phyloP scores from a whole-genome alignment of 2,113 vertebrate species.

The Pleuronectes platessa region DNA sequence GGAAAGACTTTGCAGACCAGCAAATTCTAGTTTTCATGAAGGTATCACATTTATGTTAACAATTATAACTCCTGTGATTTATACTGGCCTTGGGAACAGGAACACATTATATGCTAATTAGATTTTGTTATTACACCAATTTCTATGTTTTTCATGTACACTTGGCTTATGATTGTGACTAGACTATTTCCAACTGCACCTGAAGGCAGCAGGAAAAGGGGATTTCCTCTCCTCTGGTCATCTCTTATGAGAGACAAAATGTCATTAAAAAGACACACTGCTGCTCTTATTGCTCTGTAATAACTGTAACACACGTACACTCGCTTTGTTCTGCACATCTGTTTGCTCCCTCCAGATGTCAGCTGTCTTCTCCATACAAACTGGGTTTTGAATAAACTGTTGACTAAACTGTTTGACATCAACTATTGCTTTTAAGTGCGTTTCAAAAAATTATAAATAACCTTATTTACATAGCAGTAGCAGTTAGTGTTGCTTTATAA shows the following conservation, averaged over 20 bases:
- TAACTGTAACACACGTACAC: conserved; percentile 6
- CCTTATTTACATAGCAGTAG: no score
- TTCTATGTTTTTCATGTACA: no score
- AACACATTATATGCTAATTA: not conserved
- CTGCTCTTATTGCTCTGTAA: conserved; percentile 21
- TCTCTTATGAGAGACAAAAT: conserved; percentile 12
- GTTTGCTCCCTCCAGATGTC: conserved; percentile 8
- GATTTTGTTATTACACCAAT: not conserved
- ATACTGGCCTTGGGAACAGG: no score
- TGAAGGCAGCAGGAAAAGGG: conserved; percentile 51
- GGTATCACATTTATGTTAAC: no score
- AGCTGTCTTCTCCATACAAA: conserved; percentile 29
- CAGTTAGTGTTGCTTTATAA: no score
- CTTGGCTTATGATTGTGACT: not conserved
- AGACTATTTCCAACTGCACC: conserved; percentile 15
- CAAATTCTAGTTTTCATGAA: not conserved
- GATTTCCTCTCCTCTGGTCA: conserved; percentile 46
- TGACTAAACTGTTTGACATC: not conserved
- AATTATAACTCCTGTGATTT: no score
- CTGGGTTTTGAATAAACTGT: not conserved
- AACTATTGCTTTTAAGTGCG: no score
- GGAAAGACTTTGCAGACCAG: not conserved
- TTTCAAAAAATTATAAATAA: no score
- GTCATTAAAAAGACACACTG: conserved; percentile 17
- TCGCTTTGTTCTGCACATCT: conserved; percentile 20